Conservation (phyloP, 2,888 invertebrate genomes). For the Sesia bembeciformis region DNA sequence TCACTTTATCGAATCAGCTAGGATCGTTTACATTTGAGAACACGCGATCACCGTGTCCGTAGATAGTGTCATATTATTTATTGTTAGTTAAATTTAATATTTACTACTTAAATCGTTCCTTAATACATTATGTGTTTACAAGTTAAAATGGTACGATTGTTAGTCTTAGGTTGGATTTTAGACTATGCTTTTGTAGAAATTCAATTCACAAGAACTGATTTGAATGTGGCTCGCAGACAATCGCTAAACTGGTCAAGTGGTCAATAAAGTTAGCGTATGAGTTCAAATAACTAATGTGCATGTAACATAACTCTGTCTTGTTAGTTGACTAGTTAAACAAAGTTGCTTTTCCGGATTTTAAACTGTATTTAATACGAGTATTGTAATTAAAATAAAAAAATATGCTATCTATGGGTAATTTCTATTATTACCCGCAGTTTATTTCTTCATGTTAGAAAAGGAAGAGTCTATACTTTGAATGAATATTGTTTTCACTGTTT, state of each 20-base stretch:
- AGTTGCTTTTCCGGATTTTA: background rate
- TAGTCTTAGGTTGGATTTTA: background rate
- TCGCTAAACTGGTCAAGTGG: background rate
- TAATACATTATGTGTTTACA: background rate
- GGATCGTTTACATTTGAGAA: slow-evolving; percentile 13
- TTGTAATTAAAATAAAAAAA: too few relatives aligned
- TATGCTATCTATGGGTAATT: too few relatives aligned
- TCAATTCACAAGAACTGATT: background rate
- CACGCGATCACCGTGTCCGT: slow-evolving; percentile 23
- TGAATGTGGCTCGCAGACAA: background rate
- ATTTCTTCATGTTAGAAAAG: too few relatives aligned
- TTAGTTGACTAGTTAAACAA: background rate
- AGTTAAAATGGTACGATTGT: background rate
- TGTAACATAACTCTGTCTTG: background rate
- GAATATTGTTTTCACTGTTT: too few relatives aligned
- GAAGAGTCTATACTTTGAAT: too few relatives aligned
- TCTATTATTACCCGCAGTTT: too few relatives aligned
- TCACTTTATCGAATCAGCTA: slow-evolving; percentile 30
- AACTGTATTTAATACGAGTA: background rate
- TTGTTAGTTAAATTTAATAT: slow-evolving; percentile 2
- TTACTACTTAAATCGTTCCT: background rate
- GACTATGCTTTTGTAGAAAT: background rate
- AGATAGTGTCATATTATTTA: slow-evolving; percentile 9
- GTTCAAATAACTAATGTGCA: background rate
- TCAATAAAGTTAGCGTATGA: background rate